These are phyloP conservation scores for Leptodactylus fuscus DNA, from an alignment of 2,113 vertebrate genomes.

Conservation along the genomic window DNA sequence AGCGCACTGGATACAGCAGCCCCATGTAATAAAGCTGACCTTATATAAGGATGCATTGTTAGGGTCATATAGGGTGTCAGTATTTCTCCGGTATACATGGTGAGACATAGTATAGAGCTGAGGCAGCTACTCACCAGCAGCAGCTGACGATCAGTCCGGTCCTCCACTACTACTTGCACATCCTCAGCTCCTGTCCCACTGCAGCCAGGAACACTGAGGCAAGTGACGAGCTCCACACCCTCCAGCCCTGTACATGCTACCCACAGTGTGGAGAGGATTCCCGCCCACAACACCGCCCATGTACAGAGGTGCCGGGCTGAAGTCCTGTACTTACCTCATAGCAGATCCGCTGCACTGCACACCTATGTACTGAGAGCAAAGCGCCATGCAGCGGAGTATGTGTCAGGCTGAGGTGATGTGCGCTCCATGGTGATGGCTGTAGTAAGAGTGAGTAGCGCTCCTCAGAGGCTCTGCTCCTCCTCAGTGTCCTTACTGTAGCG, in stretches of 20 bases:
- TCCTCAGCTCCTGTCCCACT: conserved; percentile 37
- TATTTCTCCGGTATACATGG: too few species aligned
- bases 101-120: too few species aligned
- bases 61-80: too few species aligned
- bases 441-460: too few species aligned
- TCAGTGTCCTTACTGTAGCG: too few species aligned
- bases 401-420: too few species aligned
- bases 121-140: conserved; percentile 4
- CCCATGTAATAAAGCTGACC: not conserved
- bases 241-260: not conserved
- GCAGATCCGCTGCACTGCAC: not conserved
- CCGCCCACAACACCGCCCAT: conserved; percentile 50
- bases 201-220: not conserved
- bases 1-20: not conserved
- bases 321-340: not conserved
- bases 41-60: too few species aligned
- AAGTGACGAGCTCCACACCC: not conserved
- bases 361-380: too few species aligned
- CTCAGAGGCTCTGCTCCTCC: too few species aligned
- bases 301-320: not conserved
- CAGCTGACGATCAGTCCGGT: not conserved
- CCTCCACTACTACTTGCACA: not conserved
- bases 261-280: not conserved
- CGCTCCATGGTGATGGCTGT: too few species aligned
- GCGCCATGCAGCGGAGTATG: too few species aligned